Percentiles rank a stretch among this genome's conserved stretches.
Conservation (phyloP, 2,797 vertebrate genomes). For the Betta splendens region DNA sequence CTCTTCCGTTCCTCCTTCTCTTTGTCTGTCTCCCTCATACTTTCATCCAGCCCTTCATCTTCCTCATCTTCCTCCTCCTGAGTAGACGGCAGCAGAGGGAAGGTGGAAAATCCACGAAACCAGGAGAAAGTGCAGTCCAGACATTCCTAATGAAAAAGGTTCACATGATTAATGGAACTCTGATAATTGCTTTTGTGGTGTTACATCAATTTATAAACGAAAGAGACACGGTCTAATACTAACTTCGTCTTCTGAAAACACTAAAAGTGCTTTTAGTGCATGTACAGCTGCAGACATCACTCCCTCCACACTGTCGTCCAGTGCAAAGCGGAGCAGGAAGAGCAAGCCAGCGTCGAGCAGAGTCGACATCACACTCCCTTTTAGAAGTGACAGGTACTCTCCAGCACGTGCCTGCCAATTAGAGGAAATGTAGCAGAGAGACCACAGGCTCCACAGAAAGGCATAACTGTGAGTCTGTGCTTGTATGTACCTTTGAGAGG, state of each 20-base stretch:
- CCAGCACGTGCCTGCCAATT: constrained; percentile 84
- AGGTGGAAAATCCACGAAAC: constrained; percentile 87
- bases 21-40: constrained; percentile 71
- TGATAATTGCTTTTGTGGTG: too few relatives aligned
- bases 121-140: constrained; percentile 92
- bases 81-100: constrained; percentile 86
- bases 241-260: constrained; percentile 92
- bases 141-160: constrained; percentile 81
- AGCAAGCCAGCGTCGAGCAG: constrained; percentile 95
- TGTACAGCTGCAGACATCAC: constrained; percentile 88
- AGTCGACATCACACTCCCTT: constrained; percentile 83
- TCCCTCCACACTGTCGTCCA: constrained; percentile 91
- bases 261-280: constrained; percentile 86
- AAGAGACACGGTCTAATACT: not conserved
- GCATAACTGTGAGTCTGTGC: not conserved
- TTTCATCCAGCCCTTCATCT: constrained; percentile 78
- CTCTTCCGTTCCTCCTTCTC: constrained; percentile 86
- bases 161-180: not conserved
- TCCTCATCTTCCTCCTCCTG: constrained; percentile 88
- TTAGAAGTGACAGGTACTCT: constrained; percentile 82
- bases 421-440: not conserved
- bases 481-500: constrained; percentile 85
- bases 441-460: not conserved
- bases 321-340: constrained; percentile 92
- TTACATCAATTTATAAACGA: not conserved